Base-by-base conservation (phyloP, 1,140 invertebrate species). In the Lethocerus indicus region DNA sequence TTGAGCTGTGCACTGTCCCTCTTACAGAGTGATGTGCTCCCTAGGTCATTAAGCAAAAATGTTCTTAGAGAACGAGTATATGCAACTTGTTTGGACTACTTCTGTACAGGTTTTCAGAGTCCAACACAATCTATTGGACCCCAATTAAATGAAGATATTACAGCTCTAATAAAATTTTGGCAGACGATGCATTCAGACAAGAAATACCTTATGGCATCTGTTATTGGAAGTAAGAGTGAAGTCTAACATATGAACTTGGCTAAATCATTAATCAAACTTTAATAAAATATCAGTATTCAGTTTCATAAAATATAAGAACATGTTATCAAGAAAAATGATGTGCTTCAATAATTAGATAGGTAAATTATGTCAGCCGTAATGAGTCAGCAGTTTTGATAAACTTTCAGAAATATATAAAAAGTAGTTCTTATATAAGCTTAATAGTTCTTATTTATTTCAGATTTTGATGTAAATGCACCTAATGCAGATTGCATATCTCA, bases 111-210 rank as follows among this genome's bases (percentile, higher is more conserved):
- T 2, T 78, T 83, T 18, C 81, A 81, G 46, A 89, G 81, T 57
- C 93, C 95, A 0, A 81, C 81, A 1, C 87, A 93, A 58, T 71
- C 76, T 57, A n/a, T n/a, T n/a, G 59, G 74, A 1, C 73, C 76
- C 2, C 78, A 83, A 3, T 64, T 98, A 9, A 65, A 84, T 28
- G 88, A 96, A 57, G 93, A 98, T 60, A 88, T 98, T 47, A 73
- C 78, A 21, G 81, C 81, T 2, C 62, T 98, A n/a, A 77, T 95
- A 21, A 80, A 83, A 54, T 99, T 98, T 64, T 98, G 93, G 91
- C 85, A 94, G 61, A 77, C 82, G 12, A 82, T 98, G 75, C 87
- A 94, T 64, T 85, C 87, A 5, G 95, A 98, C 61, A 95, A 93
- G 66, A 98, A 98, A 64, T 95, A 98, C 64, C 69, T 98, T 48